These are phyloP conservation scores for Osmerus mordax DNA, from an alignment of 2,113 vertebrate species.

Conservation along the genomic window DNA sequence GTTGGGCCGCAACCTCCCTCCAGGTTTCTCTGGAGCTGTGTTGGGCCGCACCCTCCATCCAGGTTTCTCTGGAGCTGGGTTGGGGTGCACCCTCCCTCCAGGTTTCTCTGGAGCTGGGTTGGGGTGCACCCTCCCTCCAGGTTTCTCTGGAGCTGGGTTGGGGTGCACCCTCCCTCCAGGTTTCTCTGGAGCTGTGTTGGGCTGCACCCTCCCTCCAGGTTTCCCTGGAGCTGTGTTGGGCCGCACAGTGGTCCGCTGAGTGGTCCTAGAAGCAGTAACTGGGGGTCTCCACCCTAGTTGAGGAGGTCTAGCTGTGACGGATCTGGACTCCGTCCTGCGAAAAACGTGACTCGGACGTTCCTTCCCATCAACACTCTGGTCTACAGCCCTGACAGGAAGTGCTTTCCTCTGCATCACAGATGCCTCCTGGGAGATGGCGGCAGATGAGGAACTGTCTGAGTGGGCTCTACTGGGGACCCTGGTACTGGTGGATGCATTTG, in stretches of 20 bases:
- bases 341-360: not conserved
- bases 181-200: constrained; percentile 23
- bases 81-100: not conserved
- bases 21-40: not conserved
- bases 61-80: not conserved
- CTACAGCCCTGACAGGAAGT: not conserved
- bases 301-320: not conserved
- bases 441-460: not conserved
- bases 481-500: not conserved
- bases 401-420: constrained; percentile 2
- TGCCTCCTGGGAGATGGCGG: not conserved
- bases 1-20: constrained; percentile 1
- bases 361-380: no score
- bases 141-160: constrained; percentile 17
- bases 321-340: not conserved
- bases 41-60: not conserved
- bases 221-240: constrained; percentile 24
- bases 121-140: not conserved
- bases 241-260: no score
- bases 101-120: constrained; percentile 1
- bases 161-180: not conserved
- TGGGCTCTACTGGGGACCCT: not conserved
- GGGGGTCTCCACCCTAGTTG: no score
- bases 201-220: not conserved
- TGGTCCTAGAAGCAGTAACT: no score